A percentile compares a stretch with the other conserved stretches of the same genome.
Conservation (phyloP, 1,140 invertebrate genomes). For the Lepidostoma basale region DNA sequence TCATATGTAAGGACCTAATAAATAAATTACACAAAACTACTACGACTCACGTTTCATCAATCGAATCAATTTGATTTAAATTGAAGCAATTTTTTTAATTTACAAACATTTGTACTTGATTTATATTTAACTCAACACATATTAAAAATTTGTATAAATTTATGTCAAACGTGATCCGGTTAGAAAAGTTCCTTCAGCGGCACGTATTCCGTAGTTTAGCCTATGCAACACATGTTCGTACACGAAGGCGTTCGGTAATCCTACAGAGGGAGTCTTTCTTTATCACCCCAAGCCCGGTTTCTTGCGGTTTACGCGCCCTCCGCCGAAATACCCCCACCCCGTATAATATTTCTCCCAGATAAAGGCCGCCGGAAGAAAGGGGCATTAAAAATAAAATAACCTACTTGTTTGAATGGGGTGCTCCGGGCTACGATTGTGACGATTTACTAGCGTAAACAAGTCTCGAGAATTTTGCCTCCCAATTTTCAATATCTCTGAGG, state of each 20-base stretch:
- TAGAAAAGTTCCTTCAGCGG: no score
- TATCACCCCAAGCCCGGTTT: background rate
- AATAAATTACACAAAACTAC: no score
- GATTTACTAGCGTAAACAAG: slow-evolving; percentile 14
- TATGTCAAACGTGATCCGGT: no score
- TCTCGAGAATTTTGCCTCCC: background rate
- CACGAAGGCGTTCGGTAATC: background rate
- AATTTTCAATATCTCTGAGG: slow-evolving; percentile 11
- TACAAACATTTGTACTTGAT: no score
- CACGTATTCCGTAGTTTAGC: no score
- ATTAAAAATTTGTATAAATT: no score
- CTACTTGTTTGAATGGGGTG: slow-evolving; percentile 16
- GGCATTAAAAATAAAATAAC: slow-evolving; percentile 20
- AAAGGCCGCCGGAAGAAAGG: slow-evolving; percentile 1
- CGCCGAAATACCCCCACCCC: background rate
- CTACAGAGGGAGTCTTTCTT: background rate
- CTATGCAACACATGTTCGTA: no score
- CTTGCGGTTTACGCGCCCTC: background rate
- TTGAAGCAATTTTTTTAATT: no score
- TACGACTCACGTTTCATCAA: no score
- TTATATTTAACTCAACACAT: no score
- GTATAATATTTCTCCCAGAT: slow-evolving; percentile 9
- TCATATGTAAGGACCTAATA: no score
- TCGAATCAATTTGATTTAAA: no score
- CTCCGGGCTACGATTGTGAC: slow-evolving; percentile 5